phyloP scores from a whole-genome alignment of 2,113 vertebrate species.

The Psittacula cyanocephala region DNA sequence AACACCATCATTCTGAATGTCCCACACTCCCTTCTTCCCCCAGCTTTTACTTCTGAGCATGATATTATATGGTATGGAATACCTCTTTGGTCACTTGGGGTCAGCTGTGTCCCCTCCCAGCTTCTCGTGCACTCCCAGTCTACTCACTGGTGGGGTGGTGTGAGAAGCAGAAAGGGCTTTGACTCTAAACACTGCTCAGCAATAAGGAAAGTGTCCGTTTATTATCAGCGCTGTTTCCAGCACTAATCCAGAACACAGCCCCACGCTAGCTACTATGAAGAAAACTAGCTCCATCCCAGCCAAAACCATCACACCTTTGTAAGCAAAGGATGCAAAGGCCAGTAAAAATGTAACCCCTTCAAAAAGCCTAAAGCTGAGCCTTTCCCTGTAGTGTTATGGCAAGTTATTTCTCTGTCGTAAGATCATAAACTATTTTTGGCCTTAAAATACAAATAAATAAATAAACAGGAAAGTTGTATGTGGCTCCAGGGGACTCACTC shows the following conservation, averaged over 20 bases:
- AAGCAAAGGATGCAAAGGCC: not conserved
- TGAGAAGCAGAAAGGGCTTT: not conserved
- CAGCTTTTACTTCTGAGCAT: not conserved
- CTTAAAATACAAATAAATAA: slow-evolving; percentile 1
- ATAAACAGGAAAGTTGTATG: not conserved
- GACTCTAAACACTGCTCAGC: not conserved
- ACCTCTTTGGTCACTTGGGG: not conserved
- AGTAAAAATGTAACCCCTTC: not conserved
- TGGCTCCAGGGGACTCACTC: not conserved
- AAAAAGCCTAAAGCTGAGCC: not conserved
- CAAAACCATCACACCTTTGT: not conserved
- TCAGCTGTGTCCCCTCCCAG: not conserved
- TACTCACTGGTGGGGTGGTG: not conserved
- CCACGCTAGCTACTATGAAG: not conserved
- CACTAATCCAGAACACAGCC: not conserved
- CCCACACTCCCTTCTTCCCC: not conserved
- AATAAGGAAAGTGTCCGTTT: not conserved
- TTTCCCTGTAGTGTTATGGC: not conserved
- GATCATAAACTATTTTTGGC: not conserved
- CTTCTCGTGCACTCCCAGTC: not conserved
- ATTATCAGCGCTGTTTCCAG: not conserved
- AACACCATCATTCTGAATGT: not conserved
- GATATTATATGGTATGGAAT: not conserved
- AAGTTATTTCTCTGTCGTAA: slow-evolving; percentile 9
- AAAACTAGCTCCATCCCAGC: not conserved